These are phyloP conservation scores for Hypercompe scribonia DNA, from an alignment of 2,888 invertebrate genomes.

Conservation along the genomic window DNA sequence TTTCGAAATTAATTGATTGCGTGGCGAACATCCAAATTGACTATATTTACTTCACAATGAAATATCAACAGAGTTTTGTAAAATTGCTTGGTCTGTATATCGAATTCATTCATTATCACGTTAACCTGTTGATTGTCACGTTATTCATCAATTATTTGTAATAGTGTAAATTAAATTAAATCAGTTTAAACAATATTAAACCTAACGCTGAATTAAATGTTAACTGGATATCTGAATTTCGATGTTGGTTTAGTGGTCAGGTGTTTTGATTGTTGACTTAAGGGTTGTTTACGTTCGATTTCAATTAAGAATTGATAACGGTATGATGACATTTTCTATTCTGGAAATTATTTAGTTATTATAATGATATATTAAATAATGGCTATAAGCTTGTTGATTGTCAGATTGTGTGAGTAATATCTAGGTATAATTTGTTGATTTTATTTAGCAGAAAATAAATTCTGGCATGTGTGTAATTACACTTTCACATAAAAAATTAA, in stretches of 20 bases:
- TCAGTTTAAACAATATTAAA: not conserved
- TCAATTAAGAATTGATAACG: not conserved
- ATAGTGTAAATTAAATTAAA: not conserved
- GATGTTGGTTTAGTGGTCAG: not conserved
- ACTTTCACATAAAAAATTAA: no score
- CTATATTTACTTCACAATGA: not conserved
- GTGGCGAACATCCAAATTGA: not conserved
- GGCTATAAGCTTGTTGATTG: no score
- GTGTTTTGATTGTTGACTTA: not conserved
- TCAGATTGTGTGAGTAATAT: no score
- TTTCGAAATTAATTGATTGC: not conserved
- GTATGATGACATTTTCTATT: not conserved
- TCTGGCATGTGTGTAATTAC: no score
- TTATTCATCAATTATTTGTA: conserved; percentile 27
- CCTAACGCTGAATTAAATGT: not conserved
- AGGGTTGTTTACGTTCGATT: not conserved
- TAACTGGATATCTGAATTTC: not conserved
- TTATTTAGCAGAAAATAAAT: no score
- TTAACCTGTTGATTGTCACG: conserved; percentile 36
- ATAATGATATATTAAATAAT: no score
- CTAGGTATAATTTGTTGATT: no score
- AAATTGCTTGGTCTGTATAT: conserved; percentile 29
- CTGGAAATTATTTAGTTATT: no score
- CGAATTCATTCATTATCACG: conserved; percentile 31
- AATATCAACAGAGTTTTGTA: conserved; percentile 3